Evolutionary conservation across 2,888 invertebrate species (phyloP).

Genomic region (Apotomis betuletana): DNA sequence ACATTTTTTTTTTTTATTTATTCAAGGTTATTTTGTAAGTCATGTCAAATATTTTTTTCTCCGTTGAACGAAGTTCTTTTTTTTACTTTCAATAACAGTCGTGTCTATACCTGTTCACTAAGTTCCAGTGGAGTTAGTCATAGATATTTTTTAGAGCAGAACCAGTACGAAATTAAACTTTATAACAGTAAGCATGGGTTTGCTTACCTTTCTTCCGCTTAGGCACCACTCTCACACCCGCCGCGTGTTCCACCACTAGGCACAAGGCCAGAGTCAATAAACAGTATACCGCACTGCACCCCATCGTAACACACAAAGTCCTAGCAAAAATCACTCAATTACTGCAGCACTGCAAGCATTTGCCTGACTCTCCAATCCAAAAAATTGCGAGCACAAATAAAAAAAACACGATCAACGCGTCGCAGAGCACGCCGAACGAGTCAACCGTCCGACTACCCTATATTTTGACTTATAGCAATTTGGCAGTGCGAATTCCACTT

Average conservation of each 20-base stretch:
- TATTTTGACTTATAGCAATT: conserved; percentile 85
- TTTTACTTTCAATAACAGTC: too few species aligned
- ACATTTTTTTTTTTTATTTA: too few species aligned
- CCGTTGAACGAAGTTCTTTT: too few species aligned
- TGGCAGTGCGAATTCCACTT: conserved; percentile 84
- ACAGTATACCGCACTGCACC: conserved; percentile 81
- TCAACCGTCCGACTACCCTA: conserved; percentile 84
- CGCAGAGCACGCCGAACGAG: conserved; percentile 65
- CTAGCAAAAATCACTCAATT: conserved; percentile 56
- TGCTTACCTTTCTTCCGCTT: conserved; percentile 83
- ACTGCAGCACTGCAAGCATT: conserved; percentile 71
- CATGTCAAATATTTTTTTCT: too few species aligned
- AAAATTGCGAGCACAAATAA: conserved; percentile 50
- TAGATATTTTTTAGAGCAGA: conserved; percentile 15
- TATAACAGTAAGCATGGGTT: conserved; percentile 26
- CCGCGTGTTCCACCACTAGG: conserved; percentile 78
- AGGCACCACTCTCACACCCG: conserved; percentile 82
- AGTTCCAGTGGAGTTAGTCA: neutral
- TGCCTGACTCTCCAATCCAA: conserved; percentile 61
- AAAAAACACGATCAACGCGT: conserved; percentile 50
- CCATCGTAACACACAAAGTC: conserved; percentile 73
- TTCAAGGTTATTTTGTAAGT: too few species aligned
- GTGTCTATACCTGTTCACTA: neutral
- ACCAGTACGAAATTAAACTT: conserved; percentile 6
- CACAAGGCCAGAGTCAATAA: conserved; percentile 80